Evolutionary conservation across 2,113 vertebrate genomes (phyloP), one percentile per base, ranked within the genome.

Genomic region (Neolamprologus caudopunctatus): DNA sequence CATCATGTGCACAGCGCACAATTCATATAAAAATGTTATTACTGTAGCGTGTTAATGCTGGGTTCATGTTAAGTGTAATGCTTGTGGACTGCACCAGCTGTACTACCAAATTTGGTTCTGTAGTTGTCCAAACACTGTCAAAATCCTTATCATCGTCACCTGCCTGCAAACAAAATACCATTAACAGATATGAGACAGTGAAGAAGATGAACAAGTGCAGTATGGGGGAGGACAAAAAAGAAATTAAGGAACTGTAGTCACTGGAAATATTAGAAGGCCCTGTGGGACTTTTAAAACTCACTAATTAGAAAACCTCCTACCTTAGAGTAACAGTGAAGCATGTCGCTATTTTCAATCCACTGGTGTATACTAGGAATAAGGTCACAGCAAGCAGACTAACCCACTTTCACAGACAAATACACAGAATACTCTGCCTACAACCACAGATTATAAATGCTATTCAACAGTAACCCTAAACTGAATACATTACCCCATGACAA

Each of bases 61-160:
- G 66, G 16, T 21, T 79, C 12, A 50, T 26, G 10, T 8, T 24
- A 31, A 80, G 24, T 51, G 63, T 40, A 55, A 81, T 10, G 21
- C 66, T 37, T 4, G 9, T 63, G 50, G 21, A 68, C 63, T 58
- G 78, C 24, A 86, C 33, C 50, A 83, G 61, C 86, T 88, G 14
- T 79, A 80, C 71, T 80, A 87, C 91, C 90, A 92, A 93, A 93
- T 91, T 87, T 93, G 92, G 94, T 85, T 55, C 4, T 71, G 4
- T 42, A 78, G 81, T 79, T 86, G 42, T 85, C 83, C 16, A 42
- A 37, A 81, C 17, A 53, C 81, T 83, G 47, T 84, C 85, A 89
- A 50, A 89, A 82, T n/a, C 37, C 54, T 71, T 54, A 80, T 90
- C 71, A 73, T 81, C 40, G 37, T 82, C 53, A 88, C 86, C 83